Evolutionary conservation across 2,888 invertebrate genomes (phyloP).

Genomic region (Alloscopus bannaensis): DNA sequence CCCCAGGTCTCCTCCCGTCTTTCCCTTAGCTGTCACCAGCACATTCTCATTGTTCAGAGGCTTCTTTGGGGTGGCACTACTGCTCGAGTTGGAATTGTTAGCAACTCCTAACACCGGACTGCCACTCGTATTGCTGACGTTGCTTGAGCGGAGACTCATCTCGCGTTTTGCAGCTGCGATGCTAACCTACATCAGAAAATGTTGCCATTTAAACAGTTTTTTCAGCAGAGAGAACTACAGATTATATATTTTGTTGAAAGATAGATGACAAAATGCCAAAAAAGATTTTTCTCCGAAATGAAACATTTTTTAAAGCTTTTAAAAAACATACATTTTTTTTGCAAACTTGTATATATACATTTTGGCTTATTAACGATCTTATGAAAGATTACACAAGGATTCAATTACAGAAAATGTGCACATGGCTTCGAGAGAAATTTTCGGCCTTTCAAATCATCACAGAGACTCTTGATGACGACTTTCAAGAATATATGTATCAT

Average conservation of each 20-base stretch:
- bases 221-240: constrained; percentile 8
- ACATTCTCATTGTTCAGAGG: constrained; percentile 14
- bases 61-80: neutral
- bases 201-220: no score
- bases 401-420: constrained; percentile 41
- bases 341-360: no score
- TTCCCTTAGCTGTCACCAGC: constrained; percentile 22
- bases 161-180: constrained; percentile 60
- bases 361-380: constrained; percentile 37
- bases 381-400: constrained; percentile 50
- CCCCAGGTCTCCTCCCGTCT: constrained; percentile 13
- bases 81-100: constrained; percentile 19
- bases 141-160: constrained; percentile 48
- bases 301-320: no score
- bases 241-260: constrained; percentile 56
- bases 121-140: constrained; percentile 35
- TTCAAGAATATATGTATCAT: no score
- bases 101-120: constrained; percentile 27
- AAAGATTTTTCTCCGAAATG: constrained; percentile 33
- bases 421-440: constrained; percentile 26
- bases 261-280: constrained; percentile 61
- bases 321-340: constrained; percentile 34
- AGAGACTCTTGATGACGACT: no score
- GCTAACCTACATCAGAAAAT: constrained; percentile 44
- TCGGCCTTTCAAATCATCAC: constrained; percentile 28